phyloP scores from a whole-genome alignment of 2,888 invertebrate species.

The Eupithecia exiguata region DNA sequence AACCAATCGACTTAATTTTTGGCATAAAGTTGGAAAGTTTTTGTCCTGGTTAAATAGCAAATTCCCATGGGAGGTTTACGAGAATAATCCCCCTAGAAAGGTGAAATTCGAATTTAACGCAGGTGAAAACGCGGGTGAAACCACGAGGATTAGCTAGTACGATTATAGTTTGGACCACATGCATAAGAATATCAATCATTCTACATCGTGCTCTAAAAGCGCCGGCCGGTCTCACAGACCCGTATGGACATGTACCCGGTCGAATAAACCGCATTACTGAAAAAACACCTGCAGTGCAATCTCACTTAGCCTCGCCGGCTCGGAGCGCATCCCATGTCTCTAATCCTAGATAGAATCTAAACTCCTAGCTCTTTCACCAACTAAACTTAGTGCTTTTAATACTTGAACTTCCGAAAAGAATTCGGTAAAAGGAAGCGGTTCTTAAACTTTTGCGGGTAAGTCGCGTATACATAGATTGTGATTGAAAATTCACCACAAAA shows the following conservation, averaged over 20 bases:
- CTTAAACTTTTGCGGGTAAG: conserved; percentile 9
- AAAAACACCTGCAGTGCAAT: conserved; percentile 26
- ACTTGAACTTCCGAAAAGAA: neutral
- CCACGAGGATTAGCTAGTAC: no score
- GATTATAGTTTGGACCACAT: no score
- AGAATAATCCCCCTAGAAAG: no score
- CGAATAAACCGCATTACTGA: conserved; percentile 16
- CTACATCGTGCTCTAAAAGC: neutral
- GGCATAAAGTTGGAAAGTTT: no score
- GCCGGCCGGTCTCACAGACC: neutral
- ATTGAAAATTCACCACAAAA: no score
- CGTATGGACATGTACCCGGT: neutral
- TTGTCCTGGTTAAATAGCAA: no score
- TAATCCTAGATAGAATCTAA: conserved; percentile 12
- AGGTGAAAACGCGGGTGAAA: no score
- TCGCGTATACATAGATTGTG: no score
- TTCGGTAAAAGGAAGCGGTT: neutral
- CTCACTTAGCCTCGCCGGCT: conserved; percentile 19
- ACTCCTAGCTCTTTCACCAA: conserved; percentile 21
- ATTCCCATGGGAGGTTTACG: no score
- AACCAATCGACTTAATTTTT: no score
- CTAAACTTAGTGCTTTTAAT: conserved; percentile 17
- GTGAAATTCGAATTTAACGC: no score
- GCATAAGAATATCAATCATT: no score
- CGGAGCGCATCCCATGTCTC: conserved; percentile 27